These are phyloP conservation scores for Brenthis daphne DNA, from an alignment of 2,888 invertebrate genomes.

Conservation along the genomic window DNA sequence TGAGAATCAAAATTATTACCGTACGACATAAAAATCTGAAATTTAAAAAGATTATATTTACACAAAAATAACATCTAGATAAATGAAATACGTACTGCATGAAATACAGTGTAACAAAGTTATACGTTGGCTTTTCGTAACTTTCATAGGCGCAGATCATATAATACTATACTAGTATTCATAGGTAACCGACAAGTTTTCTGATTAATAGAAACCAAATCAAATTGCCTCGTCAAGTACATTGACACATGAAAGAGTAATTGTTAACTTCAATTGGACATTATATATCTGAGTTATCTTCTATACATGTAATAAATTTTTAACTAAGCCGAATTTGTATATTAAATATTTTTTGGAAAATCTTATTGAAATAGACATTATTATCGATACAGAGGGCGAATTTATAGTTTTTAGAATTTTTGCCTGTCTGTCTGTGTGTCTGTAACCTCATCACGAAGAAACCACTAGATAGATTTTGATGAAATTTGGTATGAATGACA, in stretches of 20 bases:
- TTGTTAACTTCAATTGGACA: slow-evolving; percentile 53
- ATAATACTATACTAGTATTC: too few relatives aligned
- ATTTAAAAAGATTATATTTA: background rate
- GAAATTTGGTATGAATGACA: too few relatives aligned
- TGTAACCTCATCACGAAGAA: too few relatives aligned
- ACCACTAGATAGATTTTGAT: too few relatives aligned
- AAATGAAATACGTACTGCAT: background rate
- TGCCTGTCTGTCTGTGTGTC: too few relatives aligned
- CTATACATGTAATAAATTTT: too few relatives aligned
- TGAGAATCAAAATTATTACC: background rate
- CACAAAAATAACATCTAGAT: background rate
- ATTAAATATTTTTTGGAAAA: too few relatives aligned
- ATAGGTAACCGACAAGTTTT: slow-evolving; percentile 8
- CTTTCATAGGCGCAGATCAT: background rate
- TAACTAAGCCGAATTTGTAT: too few relatives aligned
- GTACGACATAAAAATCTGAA: slow-evolving; percentile 27
- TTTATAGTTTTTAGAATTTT: too few relatives aligned
- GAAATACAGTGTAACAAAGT: background rate
- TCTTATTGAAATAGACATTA: too few relatives aligned
- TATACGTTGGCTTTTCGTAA: slow-evolving; percentile 1
- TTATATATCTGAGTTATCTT: slow-evolving; percentile 33
- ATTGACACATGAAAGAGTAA: slow-evolving; percentile 61
- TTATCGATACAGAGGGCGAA: too few relatives aligned
- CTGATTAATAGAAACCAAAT: slow-evolving; percentile 34
- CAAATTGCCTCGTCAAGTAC: slow-evolving; percentile 44